These are phyloP conservation scores for Drosophila truncata DNA, from an alignment of 1,140 invertebrate genomes.

Conservation along the genomic window DNA sequence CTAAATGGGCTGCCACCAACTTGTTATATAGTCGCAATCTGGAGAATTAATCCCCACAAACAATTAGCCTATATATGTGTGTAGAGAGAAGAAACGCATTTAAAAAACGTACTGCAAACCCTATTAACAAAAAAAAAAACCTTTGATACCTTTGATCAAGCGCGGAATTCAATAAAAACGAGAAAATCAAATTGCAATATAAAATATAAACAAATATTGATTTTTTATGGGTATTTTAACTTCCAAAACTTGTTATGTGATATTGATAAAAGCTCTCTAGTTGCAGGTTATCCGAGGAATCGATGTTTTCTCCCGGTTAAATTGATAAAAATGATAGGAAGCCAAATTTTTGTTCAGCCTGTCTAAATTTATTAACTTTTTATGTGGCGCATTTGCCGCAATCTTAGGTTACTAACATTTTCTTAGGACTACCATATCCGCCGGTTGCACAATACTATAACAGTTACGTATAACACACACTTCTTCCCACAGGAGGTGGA, in stretches of 20 bases:
- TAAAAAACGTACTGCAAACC: slow-evolving; percentile 55
- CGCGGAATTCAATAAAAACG: slow-evolving; percentile 52
- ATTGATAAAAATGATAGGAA: neutral
- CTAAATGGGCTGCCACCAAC: slow-evolving; percentile 33
- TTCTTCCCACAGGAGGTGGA: neutral
- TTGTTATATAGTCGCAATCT: slow-evolving; percentile 62
- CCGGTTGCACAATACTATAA: slow-evolving; percentile 24
- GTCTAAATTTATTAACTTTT: slow-evolving; percentile 27
- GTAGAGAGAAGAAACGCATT: slow-evolving; percentile 61
- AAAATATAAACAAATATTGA: slow-evolving; percentile 18
- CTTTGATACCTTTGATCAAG: slow-evolving; percentile 71
- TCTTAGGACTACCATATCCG: slow-evolving; percentile 1
- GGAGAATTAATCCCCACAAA: slow-evolving; percentile 54
- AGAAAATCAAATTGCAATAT: slow-evolving; percentile 66
- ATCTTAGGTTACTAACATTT: slow-evolving; percentile 13
- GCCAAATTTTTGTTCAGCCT: neutral
- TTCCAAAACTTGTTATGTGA: too few relatives aligned
- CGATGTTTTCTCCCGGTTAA: too few relatives aligned
- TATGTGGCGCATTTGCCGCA: slow-evolving; percentile 4
- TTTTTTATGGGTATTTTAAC: neutral
- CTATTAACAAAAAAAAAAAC: slow-evolving; percentile 52
- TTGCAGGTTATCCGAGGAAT: too few relatives aligned
- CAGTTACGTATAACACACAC: slow-evolving; percentile 32
- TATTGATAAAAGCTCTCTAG: too few relatives aligned
- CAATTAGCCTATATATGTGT: slow-evolving; percentile 57